Percentiles rank a stretch among this genome's conserved stretches.
Evolutionary conservation across 2,888 invertebrate genomes (phyloP).

Genomic region (Nephrotoma flavescens): DNA sequence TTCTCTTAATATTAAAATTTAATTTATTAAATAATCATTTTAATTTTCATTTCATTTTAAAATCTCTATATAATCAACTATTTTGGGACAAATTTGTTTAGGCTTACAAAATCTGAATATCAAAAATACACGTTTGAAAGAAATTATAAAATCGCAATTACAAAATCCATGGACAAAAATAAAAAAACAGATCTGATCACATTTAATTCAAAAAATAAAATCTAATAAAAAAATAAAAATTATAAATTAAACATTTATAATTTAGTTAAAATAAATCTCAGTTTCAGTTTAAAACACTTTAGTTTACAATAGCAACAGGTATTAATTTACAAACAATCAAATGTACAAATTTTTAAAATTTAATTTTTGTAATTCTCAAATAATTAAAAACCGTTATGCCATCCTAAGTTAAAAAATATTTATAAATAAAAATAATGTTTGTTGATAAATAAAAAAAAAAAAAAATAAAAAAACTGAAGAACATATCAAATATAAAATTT

Average conservation of each 20-base stretch:
- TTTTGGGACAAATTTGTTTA: not conserved
- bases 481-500: not conserved
- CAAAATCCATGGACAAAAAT: not conserved
- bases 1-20: not conserved
- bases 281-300: not conserved
- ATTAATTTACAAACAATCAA: not conserved
- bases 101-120: not conserved
- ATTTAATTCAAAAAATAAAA: not conserved
- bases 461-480: not conserved
- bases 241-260: not conserved
- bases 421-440: not conserved
- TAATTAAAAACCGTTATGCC: not conserved
- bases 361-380: slow-evolving; percentile 2
- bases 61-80: not conserved
- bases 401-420: not conserved
- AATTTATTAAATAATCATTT: not conserved
- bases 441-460: not conserved
- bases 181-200: not conserved
- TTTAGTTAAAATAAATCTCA: not conserved
- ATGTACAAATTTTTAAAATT: not conserved
- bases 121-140: not conserved
- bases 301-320: not conserved
- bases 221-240: not conserved
- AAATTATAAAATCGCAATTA: not conserved
- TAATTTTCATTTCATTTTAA: not conserved